Evolutionary conservation across 1,140 invertebrate species (phyloP).

Genomic region (Drosophila saltans): DNA sequence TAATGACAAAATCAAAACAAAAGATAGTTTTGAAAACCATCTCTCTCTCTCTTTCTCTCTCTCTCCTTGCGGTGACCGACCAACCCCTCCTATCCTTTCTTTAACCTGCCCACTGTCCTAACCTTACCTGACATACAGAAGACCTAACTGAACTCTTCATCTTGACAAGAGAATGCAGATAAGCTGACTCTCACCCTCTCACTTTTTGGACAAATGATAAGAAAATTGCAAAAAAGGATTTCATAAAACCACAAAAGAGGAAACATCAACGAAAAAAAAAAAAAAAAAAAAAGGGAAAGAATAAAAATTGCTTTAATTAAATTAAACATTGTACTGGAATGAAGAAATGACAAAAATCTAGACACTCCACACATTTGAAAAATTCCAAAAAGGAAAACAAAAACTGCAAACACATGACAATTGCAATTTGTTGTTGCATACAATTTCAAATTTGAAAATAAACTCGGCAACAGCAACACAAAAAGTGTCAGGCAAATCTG

Average conservation of each 20-base stretch:
- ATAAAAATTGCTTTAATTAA: slow-evolving; percentile 11
- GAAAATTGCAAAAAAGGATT: background rate
- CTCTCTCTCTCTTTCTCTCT: background rate
- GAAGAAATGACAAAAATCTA: slow-evolving; percentile 24
- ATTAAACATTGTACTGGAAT: background rate
- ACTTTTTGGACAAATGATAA: background rate
- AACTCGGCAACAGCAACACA: slow-evolving; percentile 32
- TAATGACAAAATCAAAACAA: slow-evolving; percentile 9
- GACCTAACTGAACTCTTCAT: background rate
- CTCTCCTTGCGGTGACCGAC: background rate
- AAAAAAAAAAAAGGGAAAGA: slow-evolving; percentile 18
- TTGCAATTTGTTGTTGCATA: slow-evolving; percentile 48
- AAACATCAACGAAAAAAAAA: background rate
- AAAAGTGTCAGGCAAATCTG: slow-evolving; percentile 45
- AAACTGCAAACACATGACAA: slow-evolving; percentile 65
- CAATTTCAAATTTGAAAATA: slow-evolving; percentile 63
- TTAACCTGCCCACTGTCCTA: background rate
- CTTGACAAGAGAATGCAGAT: background rate
- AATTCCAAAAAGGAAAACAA: slow-evolving; percentile 22
- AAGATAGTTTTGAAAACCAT: background rate
- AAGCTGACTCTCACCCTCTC: background rate
- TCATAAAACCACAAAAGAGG: background rate
- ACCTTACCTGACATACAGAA: background rate
- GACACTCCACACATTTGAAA: background rate
- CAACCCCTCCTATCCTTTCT: background rate